Conservation (phyloP, 2,113 vertebrate species). For the Bos javanicus region DNA sequence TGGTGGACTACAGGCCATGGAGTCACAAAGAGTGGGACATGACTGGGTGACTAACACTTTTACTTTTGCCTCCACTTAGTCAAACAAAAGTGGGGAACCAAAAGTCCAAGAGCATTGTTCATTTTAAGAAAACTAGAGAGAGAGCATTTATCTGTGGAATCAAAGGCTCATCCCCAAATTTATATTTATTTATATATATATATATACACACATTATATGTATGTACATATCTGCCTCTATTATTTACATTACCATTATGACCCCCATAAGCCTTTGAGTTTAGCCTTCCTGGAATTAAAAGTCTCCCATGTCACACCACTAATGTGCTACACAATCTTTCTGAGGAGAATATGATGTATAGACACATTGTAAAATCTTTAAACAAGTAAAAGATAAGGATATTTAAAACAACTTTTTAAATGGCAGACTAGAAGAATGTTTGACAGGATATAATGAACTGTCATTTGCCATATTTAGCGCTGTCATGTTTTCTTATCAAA, state of each 20-base stretch:
- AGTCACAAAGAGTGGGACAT: background rate
- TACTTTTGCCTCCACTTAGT: background rate
- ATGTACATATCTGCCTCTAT: background rate
- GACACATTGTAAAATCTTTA: background rate
- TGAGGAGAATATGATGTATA: background rate
- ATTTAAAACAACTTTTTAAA: background rate
- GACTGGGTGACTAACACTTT: background rate
- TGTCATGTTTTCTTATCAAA: background rate
- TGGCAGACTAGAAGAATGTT: background rate
- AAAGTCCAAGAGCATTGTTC: background rate
- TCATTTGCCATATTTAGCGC: background rate
- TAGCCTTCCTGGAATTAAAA: background rate
- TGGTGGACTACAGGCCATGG: background rate
- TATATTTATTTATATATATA: background rate
- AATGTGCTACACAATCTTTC: background rate
- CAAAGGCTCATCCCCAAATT: background rate
- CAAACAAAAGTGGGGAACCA: no score
- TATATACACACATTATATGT: fast-evolving
- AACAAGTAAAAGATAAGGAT: background rate
- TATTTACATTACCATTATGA: background rate
- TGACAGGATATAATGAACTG: background rate
- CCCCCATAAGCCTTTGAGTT: background rate
- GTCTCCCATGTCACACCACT: background rate
- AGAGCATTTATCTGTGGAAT: background rate
- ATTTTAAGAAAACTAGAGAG: background rate